Base-by-base conservation (phyloP, 2,113 vertebrate genomes). In the Meriones unguiculatus region DNA sequence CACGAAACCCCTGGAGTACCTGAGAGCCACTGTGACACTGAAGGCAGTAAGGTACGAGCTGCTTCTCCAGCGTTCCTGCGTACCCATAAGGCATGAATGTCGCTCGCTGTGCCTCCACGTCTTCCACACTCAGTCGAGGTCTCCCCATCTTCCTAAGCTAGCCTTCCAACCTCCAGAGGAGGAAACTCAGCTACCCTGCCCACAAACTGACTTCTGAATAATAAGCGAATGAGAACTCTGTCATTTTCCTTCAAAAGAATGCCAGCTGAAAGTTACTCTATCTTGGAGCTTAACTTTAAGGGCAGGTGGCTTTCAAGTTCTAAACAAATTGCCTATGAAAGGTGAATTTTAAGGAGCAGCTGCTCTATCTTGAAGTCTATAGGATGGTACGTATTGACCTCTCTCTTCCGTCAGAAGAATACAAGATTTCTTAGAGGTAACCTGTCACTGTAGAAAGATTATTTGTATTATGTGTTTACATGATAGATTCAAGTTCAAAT, bases 301-400 rank as follows among this genome's bases (percentile, higher is more conserved):
- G 82, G 84, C 91, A 97, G 59, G 75, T 80, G 54, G 82, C 88
- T 93, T 98, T 98, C 89, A 96, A 94, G 96, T 90, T 57, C 93
- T 89, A 93, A 91, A 93, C 9, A 65, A 89, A 65, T 50, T 89
- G 64, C 76, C 72, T 64, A 65, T 84, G 90, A 69, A 78, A 80
- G 65, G 87, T 82, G 69, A 92, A 84, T 85, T 96, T 77, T 85
- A 95, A 89, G 41, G 73, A 87, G 32, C 10, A 70, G 67, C 17
- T 69, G n/a, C 30, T 87, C 65, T 85, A 70, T 87, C 62, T 17
- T 73, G 59, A 95, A 65, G 70, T 30, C 76, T 73, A 91, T 2
- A n/a, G 38, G 35, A 85, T 4, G 14, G 91, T 67, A 52, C 25
- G 1, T 35, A 57, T 64, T 70, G 75, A 70, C 78, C 11, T 65